phyloP scores from a whole-genome alignment of 2,797 vertebrate species.

The Scolopax bukidnonensis region DNA sequence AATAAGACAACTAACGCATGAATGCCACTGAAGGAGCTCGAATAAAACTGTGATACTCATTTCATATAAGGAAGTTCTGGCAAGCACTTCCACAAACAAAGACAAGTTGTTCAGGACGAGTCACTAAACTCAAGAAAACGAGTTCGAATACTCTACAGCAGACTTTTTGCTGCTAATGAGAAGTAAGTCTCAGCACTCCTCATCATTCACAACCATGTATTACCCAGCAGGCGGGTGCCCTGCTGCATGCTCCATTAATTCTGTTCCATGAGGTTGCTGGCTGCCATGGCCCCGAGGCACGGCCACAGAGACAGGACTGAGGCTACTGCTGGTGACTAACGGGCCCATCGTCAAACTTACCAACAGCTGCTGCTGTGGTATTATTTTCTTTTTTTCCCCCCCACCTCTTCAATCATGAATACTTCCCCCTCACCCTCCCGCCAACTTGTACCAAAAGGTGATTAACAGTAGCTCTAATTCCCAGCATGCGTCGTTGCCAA shows the following conservation, averaged over 20 bases:
- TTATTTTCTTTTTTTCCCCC: background rate
- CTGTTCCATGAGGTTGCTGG: background rate
- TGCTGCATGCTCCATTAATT: background rate
- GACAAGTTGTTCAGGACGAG: background rate
- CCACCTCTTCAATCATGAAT: background rate
- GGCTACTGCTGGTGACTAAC: background rate
- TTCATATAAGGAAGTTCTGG: background rate
- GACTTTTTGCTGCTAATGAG: background rate
- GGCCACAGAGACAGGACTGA: background rate
- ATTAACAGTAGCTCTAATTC: background rate
- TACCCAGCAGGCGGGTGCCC: background rate
- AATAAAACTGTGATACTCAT: background rate
- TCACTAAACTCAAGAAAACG: background rate
- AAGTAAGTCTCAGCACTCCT: background rate
- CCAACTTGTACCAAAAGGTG: background rate
- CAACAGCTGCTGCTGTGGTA: background rate
- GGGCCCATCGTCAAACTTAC: background rate
- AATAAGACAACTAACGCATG: background rate
- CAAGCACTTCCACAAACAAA: background rate
- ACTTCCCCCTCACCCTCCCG: background rate
- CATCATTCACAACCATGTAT: fast-evolving
- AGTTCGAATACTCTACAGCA: background rate
- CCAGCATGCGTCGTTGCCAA: background rate
- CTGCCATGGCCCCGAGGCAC: too few species aligned
- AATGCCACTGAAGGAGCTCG: background rate